These are phyloP conservation scores for Drosophila vallismaia DNA, from an alignment of 2,888 invertebrate genomes.

Conservation along the genomic window DNA sequence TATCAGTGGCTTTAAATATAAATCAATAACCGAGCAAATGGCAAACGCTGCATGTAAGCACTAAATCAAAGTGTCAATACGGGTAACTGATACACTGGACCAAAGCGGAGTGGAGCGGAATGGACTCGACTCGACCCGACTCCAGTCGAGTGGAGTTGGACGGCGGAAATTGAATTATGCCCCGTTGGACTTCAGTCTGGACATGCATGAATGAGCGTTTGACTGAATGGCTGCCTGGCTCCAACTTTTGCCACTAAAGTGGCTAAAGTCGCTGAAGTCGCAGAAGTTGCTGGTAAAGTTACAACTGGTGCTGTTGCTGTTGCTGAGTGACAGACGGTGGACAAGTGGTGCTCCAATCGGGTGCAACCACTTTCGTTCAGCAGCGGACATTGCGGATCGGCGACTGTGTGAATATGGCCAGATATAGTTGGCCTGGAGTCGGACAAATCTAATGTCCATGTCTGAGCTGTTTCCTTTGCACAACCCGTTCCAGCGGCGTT, in stretches of 20 bases:
- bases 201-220: constrained; percentile 75
- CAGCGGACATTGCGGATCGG: constrained; percentile 47
- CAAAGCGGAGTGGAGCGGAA: constrained; percentile 8
- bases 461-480: constrained; percentile 72
- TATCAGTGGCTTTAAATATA: constrained; percentile 75
- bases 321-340: constrained; percentile 65
- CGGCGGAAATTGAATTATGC: constrained; percentile 77
- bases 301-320: constrained; percentile 1
- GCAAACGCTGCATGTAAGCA: constrained; percentile 73
- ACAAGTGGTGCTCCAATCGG: constrained; percentile 63
- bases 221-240: constrained; percentile 48
- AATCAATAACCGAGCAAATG: constrained; percentile 77
- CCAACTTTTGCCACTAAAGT: neutral
- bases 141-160: constrained; percentile 13
- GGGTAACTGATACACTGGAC: constrained; percentile 72
- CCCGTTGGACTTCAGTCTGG: constrained; percentile 49
- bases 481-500: constrained; percentile 72
- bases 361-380: constrained; percentile 68
- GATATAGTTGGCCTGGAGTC: constrained; percentile 64
- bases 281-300: neutral
- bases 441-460: constrained; percentile 71
- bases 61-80: constrained; percentile 79
- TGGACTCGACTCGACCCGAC: neutral
- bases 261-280: neutral
- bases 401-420: constrained; percentile 59